phyloP scores from a whole-genome alignment of 2,888 invertebrate species.

The Deilephila porcellus region DNA sequence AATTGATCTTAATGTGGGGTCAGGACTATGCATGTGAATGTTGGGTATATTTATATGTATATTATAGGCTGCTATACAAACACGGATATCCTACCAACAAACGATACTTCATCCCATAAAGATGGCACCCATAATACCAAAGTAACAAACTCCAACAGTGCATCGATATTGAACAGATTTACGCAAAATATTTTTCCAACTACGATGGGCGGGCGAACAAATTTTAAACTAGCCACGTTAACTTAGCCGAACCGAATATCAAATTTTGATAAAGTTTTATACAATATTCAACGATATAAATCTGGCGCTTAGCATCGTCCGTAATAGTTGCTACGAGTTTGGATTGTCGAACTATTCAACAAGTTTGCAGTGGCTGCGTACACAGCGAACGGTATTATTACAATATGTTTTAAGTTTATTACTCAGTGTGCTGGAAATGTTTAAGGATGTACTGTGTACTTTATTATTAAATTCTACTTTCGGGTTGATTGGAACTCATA shows the following conservation, averaged over 20 bases:
- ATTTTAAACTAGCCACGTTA: slow-evolving; percentile 31
- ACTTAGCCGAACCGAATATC: slow-evolving; percentile 35
- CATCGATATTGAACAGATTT: slow-evolving; percentile 11
- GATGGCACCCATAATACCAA: not conserved
- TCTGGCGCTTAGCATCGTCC: slow-evolving; percentile 34
- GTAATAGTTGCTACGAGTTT: slow-evolving; percentile 34
- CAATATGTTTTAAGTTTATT: slow-evolving; percentile 1
- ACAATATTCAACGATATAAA: slow-evolving; percentile 37
- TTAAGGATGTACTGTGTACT: not conserved
- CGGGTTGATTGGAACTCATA: no score
- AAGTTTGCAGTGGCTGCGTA: not conserved
- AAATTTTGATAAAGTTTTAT: slow-evolving; percentile 41
- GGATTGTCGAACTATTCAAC: slow-evolving; percentile 6
- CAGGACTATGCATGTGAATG: no score
- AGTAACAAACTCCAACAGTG: not conserved
- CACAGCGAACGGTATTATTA: not conserved
- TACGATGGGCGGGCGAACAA: slow-evolving; percentile 10
- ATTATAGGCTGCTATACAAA: not conserved
- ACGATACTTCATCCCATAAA: not conserved
- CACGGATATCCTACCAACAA: not conserved
- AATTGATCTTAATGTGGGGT: no score
- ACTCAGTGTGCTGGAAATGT: not conserved
- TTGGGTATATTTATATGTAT: no score
- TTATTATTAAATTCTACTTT: no score
- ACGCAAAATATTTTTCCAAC: slow-evolving; percentile 31